phyloP scores from a whole-genome alignment of 1,140 invertebrate species.

The Sarcophaga bullata region DNA sequence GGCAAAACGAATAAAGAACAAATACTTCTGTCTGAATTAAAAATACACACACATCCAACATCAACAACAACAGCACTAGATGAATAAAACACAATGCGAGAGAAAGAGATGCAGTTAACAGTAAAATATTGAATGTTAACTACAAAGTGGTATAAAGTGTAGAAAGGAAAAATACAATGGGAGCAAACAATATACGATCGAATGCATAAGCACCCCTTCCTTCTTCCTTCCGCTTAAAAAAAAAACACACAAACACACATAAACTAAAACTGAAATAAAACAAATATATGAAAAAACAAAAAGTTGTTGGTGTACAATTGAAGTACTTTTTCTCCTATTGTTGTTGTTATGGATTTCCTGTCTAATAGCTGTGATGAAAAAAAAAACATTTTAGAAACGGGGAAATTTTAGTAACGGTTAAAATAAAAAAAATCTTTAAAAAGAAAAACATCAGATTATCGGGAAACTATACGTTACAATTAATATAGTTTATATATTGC shows the following conservation, averaged over 20 bases:
- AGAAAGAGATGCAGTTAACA: slow-evolving; percentile 38
- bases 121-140: slow-evolving; percentile 38
- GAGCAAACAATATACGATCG: slow-evolving; percentile 28
- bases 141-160: slow-evolving; percentile 34
- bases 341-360: slow-evolving; percentile 42
- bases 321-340: slow-evolving; percentile 23
- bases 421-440: too few relatives aligned
- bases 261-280: not conserved
- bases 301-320: slow-evolving; percentile 40
- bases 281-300: not conserved
- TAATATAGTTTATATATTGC: too few relatives aligned
- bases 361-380: slow-evolving; percentile 26
- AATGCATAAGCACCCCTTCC: slow-evolving; percentile 42
- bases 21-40: slow-evolving; percentile 15
- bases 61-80: slow-evolving; percentile 4
- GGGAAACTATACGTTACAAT: too few relatives aligned
- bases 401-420: slow-evolving; percentile 28
- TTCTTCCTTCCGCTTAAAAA: slow-evolving; percentile 30
- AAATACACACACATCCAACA: slow-evolving; percentile 18
- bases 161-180: slow-evolving; percentile 40
- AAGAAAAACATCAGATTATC: too few relatives aligned
- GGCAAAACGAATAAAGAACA: slow-evolving; percentile 33
- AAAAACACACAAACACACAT: slow-evolving; percentile 1
- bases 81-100: slow-evolving; percentile 21
- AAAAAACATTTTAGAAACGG: not conserved